Conservation (phyloP, 2,888 invertebrate genomes). For the Nemotelus pantherinus region DNA sequence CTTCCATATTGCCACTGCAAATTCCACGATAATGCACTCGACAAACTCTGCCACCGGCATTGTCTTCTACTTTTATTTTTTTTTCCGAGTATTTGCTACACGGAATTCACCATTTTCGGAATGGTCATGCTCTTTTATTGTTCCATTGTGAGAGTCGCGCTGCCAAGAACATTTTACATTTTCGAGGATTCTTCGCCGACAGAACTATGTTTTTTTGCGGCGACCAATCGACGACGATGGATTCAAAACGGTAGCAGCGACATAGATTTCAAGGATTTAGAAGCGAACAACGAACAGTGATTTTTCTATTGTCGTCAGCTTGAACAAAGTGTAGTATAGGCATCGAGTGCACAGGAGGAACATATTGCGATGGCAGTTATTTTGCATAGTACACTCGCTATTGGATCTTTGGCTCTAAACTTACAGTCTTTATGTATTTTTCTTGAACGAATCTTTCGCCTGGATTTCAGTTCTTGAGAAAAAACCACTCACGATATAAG, state of each 20-base stretch:
- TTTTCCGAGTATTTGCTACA: conserved; percentile 44
- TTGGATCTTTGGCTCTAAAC: conserved; percentile 14
- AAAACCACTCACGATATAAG: too few relatives aligned
- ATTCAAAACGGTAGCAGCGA: conserved; percentile 5
- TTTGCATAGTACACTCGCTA: conserved; percentile 26
- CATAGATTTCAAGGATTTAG: conserved; percentile 27
- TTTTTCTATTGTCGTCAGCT: conserved; percentile 23
- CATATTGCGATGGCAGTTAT: neutral
- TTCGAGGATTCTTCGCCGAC: conserved; percentile 1
- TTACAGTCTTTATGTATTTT: neutral
- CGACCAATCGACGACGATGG: conserved; percentile 1
- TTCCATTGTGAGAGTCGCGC: conserved; percentile 46
- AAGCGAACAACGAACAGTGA: conserved; percentile 23
- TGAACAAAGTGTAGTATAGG: neutral
- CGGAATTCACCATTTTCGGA: conserved; percentile 51
- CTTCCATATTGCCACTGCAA: conserved; percentile 43
- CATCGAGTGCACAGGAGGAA: neutral
- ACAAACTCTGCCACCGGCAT: conserved; percentile 13
- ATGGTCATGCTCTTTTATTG: conserved; percentile 51
- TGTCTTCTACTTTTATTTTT: conserved; percentile 27
- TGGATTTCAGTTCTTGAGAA: too few relatives aligned
- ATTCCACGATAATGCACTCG: conserved; percentile 38
- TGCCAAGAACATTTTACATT: conserved; percentile 26
- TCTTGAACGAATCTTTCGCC: too few relatives aligned
- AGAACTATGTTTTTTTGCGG: conserved; percentile 28